Evolutionary conservation across 2,888 invertebrate genomes (phyloP), one percentile per base, ranked within the genome.

Genomic region (Drosophila macrothrix): DNA sequence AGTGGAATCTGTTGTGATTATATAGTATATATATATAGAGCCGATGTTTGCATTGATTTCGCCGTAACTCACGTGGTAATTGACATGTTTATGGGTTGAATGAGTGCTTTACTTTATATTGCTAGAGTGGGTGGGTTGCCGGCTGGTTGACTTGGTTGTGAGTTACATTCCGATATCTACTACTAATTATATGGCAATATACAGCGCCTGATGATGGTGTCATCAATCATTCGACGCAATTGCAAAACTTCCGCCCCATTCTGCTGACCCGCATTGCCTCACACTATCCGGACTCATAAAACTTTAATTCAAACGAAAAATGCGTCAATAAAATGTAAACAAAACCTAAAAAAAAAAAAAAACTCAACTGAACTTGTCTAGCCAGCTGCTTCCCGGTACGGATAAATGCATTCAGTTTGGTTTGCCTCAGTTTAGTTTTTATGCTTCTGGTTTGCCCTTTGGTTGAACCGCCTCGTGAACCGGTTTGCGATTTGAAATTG

Each of bases 81-180:
- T 88, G 90, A 90, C 90, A 88, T 88, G 79, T 88, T 84, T 90
- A 87, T 81, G 76, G 75, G 58, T 68, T 67, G 65, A 81, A 81
- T 70, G 76, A 71, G 73, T 76, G 78, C 70, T 71, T 75, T 61
- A 76, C 61, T 68, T 71, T 71, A 69, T 69, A 31, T 66, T 33
- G 28, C 19, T 9, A 33, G 52, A 50, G 39, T 28, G 41, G 33
- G 62, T 53, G 53, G 43, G 22, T 53, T 50, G 7, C 10, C 4
- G 37, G 28, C 35, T 9, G 14, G 16, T 35, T 56, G 25, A 35
- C 25, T 25, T 25, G 25, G 7, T 43, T 58, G 46, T 31, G 35
- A 33, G 49, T 41, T 59, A 41, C 35, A 41, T 28, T 63, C 31
- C 62, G 71, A 58, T 80, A 73, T 60, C 56, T 68, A 35, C 61